These are phyloP conservation scores for Sphaerodactylus townsendi DNA, from an alignment of 2,113 vertebrate species.

Conservation along the genomic window DNA sequence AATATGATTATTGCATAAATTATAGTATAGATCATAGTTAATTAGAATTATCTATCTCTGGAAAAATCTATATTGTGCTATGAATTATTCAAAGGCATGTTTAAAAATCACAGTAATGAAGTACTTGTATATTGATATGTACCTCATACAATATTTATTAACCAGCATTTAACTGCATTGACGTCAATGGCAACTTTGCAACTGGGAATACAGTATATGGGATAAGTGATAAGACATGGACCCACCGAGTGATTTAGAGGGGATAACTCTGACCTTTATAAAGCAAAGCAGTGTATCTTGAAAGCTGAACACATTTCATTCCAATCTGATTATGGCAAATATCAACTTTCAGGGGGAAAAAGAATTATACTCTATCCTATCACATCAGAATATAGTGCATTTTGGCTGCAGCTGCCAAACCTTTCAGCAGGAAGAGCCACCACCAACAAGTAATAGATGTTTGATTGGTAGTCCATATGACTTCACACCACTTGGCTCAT, in stretches of 20 bases:
- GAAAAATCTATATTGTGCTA: conserved; percentile 10
- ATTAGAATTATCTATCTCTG: conserved; percentile 34
- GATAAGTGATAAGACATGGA: background rate
- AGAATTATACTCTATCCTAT: background rate
- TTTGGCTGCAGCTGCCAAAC: background rate
- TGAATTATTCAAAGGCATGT: background rate
- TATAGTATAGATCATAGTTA: conserved; percentile 13
- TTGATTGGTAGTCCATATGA: background rate
- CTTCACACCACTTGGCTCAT: background rate
- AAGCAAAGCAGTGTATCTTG: background rate
- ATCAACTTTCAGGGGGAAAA: background rate
- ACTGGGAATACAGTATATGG: background rate
- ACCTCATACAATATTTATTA: background rate
- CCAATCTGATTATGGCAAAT: background rate
- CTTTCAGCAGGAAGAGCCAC: background rate
- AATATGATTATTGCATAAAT: background rate
- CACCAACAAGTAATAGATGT: background rate
- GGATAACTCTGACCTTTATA: background rate
- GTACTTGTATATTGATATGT: background rate
- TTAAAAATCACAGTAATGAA: conserved; percentile 15
- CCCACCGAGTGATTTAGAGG: background rate
- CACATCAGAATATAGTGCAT: background rate
- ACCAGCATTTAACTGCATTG: conserved; percentile 12
- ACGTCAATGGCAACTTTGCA: background rate
- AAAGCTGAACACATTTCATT: background rate